Evolutionary conservation across 2,113 vertebrate genomes (phyloP).

Genomic region (Dicentrarchus labrax): DNA sequence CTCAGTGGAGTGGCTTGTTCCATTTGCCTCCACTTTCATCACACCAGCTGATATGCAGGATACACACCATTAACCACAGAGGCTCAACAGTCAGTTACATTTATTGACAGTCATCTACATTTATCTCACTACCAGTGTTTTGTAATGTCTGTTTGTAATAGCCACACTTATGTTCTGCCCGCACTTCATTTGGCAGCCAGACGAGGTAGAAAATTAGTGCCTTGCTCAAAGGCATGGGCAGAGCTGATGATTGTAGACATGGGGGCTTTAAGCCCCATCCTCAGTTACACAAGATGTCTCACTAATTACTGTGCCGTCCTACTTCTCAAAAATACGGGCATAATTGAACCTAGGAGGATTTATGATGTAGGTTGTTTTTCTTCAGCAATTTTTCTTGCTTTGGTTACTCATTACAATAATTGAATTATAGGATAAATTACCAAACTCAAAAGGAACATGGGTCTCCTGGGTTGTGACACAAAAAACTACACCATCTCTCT

Average conservation of each 20-base stretch:
- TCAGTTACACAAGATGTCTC: background rate
- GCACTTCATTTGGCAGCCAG: background rate
- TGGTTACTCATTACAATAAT: background rate
- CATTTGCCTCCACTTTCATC: conserved; percentile 62
- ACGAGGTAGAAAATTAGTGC: background rate
- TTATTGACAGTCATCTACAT: conserved; percentile 3
- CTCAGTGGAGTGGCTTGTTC: conserved; percentile 52
- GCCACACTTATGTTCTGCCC: background rate
- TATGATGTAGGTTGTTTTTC: conserved; percentile 11
- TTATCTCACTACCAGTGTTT: background rate
- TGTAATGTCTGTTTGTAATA: background rate
- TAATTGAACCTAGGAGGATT: background rate
- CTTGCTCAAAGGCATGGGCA: conserved; percentile 19
- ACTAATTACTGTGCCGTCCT: background rate
- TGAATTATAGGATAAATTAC: background rate
- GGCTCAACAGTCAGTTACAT: background rate
- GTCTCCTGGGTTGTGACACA: conserved; percentile 13
- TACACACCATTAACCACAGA: conserved; percentile 1
- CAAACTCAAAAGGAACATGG: background rate
- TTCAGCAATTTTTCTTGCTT: background rate
- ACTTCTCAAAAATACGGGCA: background rate
- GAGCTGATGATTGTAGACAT: conserved; percentile 25
- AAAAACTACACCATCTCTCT: background rate
- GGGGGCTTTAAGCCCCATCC: background rate
- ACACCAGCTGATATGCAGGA: conserved; percentile 20